A percentile compares a stretch with the other conserved stretches of the same genome.
Conservation (phyloP, 1,140 invertebrate species). For the Chlorops oryzae region DNA sequence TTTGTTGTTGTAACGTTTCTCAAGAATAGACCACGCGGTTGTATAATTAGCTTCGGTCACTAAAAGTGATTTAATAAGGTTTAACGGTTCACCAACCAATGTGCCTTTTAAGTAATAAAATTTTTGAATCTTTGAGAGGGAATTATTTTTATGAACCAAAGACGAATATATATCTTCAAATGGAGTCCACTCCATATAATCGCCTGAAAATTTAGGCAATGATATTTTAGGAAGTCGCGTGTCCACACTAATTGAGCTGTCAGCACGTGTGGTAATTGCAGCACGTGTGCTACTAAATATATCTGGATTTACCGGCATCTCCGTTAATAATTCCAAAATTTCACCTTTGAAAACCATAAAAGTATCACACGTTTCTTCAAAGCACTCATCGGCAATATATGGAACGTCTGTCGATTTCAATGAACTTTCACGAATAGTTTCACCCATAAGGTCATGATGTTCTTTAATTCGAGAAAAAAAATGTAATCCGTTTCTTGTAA, state of each 20-base stretch:
- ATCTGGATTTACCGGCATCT: no score
- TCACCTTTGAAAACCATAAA: no score
- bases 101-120: constrained; percentile 3
- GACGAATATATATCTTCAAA: constrained; percentile 4
- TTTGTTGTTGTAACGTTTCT: constrained; percentile 1
- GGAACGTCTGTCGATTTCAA: no score
- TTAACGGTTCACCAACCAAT: neutral
- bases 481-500: no score
- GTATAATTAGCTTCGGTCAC: constrained; percentile 7
- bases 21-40: neutral
- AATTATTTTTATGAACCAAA: constrained; percentile 9
- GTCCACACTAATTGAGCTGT: constrained; percentile 1
- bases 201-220: constrained; percentile 4
- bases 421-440: no score
- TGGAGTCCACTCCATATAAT: constrained; percentile 9
- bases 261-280: neutral
- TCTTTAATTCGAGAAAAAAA: no score
- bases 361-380: no score
- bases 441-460: no score
- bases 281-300: no score
- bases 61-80: constrained; percentile 4
- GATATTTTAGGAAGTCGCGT: constrained; percentile 6
- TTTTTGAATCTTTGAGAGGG: constrained; percentile 5
- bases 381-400: no score
- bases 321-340: no score